A percentile compares a stretch with the other conserved stretches of the same genome.
phyloP scores from a whole-genome alignment of 1,140 invertebrate genomes.

The Eupeodes corollae region DNA sequence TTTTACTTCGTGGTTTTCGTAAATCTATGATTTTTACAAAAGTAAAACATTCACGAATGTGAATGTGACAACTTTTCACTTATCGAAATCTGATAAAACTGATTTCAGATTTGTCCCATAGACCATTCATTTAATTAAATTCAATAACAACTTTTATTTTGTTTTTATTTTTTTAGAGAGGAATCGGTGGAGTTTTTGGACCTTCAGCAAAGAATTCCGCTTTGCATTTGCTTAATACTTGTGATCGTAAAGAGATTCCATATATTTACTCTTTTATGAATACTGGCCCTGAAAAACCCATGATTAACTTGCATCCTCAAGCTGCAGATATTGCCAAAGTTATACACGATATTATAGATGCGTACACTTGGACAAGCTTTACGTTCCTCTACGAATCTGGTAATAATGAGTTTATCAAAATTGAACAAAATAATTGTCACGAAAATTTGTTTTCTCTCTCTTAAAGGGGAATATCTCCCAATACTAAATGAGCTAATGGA shows the following conservation, averaged over 20 bases:
- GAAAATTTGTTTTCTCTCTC: neutral
- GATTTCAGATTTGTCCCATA: too few relatives aligned
- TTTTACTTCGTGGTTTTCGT: too few relatives aligned
- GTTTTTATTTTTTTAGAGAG: constrained; percentile 35
- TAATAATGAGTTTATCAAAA: constrained; percentile 1
- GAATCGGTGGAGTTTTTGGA: constrained; percentile 70
- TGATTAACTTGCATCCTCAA: constrained; percentile 76
- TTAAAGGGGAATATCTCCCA: constrained; percentile 45
- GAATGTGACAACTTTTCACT: too few relatives aligned
- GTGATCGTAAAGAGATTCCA: constrained; percentile 77
- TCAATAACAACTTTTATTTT: too few relatives aligned
- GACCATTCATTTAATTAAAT: too few relatives aligned
- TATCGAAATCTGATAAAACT: too few relatives aligned
- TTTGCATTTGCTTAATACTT: constrained; percentile 72
- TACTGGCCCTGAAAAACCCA: constrained; percentile 39
- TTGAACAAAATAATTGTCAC: neutral
- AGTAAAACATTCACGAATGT: too few relatives aligned
- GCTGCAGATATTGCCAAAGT: constrained; percentile 57
- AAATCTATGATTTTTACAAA: too few relatives aligned
- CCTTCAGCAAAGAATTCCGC: constrained; percentile 55
- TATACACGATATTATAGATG: constrained; percentile 59
- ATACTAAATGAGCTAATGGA: constrained; percentile 64
- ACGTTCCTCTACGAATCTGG: constrained; percentile 72
- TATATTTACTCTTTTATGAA: constrained; percentile 66
- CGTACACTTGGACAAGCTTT: constrained; percentile 72